Evolutionary conservation across 2,797 vertebrate genomes (phyloP), one percentile per base, ranked within the genome.

Genomic region (Sphaeramia orbicularis): DNA sequence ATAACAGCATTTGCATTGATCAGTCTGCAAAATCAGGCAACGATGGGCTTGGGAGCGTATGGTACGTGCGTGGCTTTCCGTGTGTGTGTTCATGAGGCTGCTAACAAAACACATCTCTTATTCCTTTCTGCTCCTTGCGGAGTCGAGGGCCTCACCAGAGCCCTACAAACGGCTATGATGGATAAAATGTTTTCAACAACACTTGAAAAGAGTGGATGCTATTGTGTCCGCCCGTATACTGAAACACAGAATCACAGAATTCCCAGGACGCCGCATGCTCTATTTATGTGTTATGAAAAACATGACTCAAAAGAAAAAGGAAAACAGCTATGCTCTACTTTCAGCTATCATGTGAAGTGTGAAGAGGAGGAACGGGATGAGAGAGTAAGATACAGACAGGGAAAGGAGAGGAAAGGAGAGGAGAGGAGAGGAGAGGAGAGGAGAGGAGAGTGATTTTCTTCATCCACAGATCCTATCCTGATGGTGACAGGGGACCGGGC

Each of bases 1-100:
- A 93, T 94, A 94, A 94, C 93, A 93, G 91, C 91, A 92, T 94
- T 94, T 93, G 91, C 91, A 94, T 94, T 94, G 93, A 94, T 93
- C 93, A 92, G 89, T 88, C 85, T 85, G 83, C 83, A 92, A 91
- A 91, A 91, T 80, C 84, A 86, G 85, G 83, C 91, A 86, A 82
- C 65, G 81, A 85, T 63, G 76, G 82, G 84, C 84, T 76, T 47
- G 77, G 71, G 78, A 76, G 74, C 12, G 4, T 54, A 65, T 15
- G 40, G 2, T 32, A 21, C 64, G 55, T 42, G 49, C 37, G 59
- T 38, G 24, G 51, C 6, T 62, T 58, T 12, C 4, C 6, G 15
- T 37, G 38, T 24, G 60, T 53, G 48, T 59, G 63, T 53, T 42
- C 2, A 45, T 68, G 66, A 49, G 71, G 50, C 65, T 77, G 71